Conservation (phyloP, 2,888 invertebrate species). For the Stegana nigrithorax region DNA sequence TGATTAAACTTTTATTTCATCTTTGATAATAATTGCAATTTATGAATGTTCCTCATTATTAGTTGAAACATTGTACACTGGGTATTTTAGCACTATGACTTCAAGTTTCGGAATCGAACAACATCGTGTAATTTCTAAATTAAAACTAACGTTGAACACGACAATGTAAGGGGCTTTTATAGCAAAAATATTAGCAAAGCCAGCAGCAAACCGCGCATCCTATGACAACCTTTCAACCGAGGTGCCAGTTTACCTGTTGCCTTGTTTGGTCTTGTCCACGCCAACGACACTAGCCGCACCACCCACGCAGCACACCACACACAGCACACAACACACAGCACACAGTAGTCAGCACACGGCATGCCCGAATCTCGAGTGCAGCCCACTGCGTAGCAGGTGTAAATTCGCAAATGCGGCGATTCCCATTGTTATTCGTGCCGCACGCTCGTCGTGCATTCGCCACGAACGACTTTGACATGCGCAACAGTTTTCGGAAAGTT, state of each 20-base stretch:
- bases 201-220: background rate
- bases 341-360: too few species aligned
- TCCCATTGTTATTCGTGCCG: too few species aligned
- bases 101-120: too few species aligned
- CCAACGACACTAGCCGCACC: background rate
- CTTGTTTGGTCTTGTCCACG: background rate
- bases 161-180: constrained; percentile 1
- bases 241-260: constrained; percentile 8
- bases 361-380: too few species aligned
- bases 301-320: background rate
- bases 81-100: too few species aligned
- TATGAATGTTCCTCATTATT: background rate
- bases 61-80: too few species aligned
- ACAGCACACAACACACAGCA: too few species aligned
- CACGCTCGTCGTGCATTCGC: too few species aligned
- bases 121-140: background rate
- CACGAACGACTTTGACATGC: too few species aligned
- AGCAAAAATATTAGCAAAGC: background rate
- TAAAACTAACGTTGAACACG: background rate
- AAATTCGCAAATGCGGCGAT: too few species aligned
- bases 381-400: too few species aligned
- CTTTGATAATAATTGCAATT: background rate
- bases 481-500: too few species aligned
- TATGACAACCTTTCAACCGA: background rate
- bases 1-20: background rate